Evolutionary conservation across 2,797 vertebrate species (phyloP), one percentile per base, ranked within the genome.

Genomic region (Phataginus tetradactyla): DNA sequence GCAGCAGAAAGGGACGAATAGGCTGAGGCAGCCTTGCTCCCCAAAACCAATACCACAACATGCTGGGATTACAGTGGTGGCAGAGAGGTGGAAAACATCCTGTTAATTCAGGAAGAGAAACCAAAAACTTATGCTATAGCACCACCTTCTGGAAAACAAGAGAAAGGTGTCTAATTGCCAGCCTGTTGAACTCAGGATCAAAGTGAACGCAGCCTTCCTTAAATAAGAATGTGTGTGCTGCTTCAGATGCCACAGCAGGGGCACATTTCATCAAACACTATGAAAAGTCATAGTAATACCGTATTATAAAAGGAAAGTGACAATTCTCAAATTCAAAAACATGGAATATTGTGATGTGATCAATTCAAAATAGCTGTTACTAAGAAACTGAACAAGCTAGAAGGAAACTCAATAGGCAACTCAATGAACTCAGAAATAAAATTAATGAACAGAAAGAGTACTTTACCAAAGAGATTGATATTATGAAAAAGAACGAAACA

Each of bases 91-190:
- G 45, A 45, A 45, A 45, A 45, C 45, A 45, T 45, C 45, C 45
- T 45, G 12, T 37, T 37, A 5, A 68, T 1, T 3, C 25, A 2
- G 2, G 13, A 25, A 74, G 34, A 17, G 69, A 68, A 66, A 20
- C 14, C 4, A 15, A 69, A 94, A 42, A 32, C 69, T 75, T 90
- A 79, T 68, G 2, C 23, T 39, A 77, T 5, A 69, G 61, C 86
- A 51, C 93, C 93, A 90, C 80, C 93, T 90, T 61, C 93, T 90
- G 93, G 93, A 94, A 77, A 27, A 10, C 12, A 34, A 21, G 34
- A 66, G 61, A 39, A 39, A 59, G 27, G 14, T 37, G 68, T 68
- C 86, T 27, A 21, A 21, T 42, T 7, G 61, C 20, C 86, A 3
- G 61, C 66, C 3, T 61, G 4, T n/a, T 71, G 45, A 32, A 37